Base-by-base conservation (phyloP, 2,113 vertebrate species). In the Microcebus jonahi region DNA sequence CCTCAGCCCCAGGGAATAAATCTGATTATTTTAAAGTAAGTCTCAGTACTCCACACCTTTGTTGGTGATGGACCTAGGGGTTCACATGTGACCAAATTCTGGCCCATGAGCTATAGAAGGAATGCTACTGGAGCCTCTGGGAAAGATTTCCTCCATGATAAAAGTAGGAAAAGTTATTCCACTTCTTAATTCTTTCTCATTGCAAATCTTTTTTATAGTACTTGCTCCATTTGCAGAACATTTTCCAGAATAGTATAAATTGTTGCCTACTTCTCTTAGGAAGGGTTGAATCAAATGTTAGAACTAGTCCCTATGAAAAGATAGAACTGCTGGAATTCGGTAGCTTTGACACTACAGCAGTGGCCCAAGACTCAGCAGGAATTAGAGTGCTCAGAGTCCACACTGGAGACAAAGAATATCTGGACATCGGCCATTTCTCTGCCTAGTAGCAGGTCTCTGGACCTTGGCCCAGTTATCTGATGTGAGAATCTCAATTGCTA, bases 401-500 rank as follows among this genome's bases (percentile, higher is more conserved):
- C 57, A 81, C 61, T 63, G 53, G 71, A 59, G 42, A 94, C 80
- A 90, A 91, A 86, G 75, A 79, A 50, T 27, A 61, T n/a, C 48
- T 90, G 94, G 57, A 65, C 45, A 18, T 36, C 4, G 0, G 83
- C 91, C 59, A 90, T 81, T 34, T 88, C 57, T 59, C 65, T 91
- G 76, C 87, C 63, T 18, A 29, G 11, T 39, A 39, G 65, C 85
- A 86, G 27, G 68, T 84, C 67, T 42, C 87, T 71, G 90, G 83
- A 95, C 90, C 31, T 91, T 88, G 83, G 21, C 89, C 93, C 73
- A 45, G 59, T 70, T 94, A 96, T 84, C 83, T 77, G 80, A 87
- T 27, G 3, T 59, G 79, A 91, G 61, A 53, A 86, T 94, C 93
- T 93, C 89, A 81, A 48, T 27, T 67, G n/a, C 94, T 85, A 4